Evolutionary conservation across 2,888 invertebrate species (phyloP).

Genomic region (Thera obeliscata): DNA sequence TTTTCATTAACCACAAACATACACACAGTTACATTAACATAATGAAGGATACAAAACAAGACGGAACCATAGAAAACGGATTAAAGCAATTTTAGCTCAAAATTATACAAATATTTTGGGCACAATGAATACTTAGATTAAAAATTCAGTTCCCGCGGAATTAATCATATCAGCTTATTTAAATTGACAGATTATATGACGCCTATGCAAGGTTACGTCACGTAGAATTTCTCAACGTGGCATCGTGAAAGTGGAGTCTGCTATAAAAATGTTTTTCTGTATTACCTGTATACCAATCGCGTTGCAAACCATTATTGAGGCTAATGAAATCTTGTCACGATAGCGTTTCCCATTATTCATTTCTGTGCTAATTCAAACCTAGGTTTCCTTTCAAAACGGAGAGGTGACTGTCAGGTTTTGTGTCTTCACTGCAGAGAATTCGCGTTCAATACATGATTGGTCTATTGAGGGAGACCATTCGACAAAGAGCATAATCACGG

Average conservation of each 20-base stretch:
- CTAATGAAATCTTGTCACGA: conserved; percentile 62
- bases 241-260: conserved; percentile 48
- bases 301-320: conserved; percentile 48
- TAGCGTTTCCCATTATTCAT: conserved; percentile 48
- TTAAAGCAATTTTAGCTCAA: conserved; percentile 8
- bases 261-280: conserved; percentile 41
- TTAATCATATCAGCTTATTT: conserved; percentile 33
- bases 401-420: conserved; percentile 36
- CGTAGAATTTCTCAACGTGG: conserved; percentile 46
- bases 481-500: conserved; percentile 41
- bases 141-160: conserved; percentile 13
- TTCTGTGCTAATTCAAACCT: conserved; percentile 43
- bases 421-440: conserved; percentile 35
- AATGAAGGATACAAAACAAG: conserved; percentile 31
- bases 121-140: conserved; percentile 3
- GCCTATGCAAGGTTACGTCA: conserved; percentile 47
- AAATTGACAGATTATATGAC: conserved; percentile 31
- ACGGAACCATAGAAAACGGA: conserved; percentile 13
- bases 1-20: conserved; percentile 51
- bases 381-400: conserved; percentile 38
- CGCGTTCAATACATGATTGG: conserved; percentile 42
- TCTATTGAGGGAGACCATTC: conserved; percentile 35
- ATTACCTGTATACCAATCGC: conserved; percentile 43
- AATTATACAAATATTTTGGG: conserved; percentile 7
- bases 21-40: conserved; percentile 33